Base-by-base conservation (phyloP, 64 coral and sea anemone genomes). In the Trachythela sp. region DNA sequence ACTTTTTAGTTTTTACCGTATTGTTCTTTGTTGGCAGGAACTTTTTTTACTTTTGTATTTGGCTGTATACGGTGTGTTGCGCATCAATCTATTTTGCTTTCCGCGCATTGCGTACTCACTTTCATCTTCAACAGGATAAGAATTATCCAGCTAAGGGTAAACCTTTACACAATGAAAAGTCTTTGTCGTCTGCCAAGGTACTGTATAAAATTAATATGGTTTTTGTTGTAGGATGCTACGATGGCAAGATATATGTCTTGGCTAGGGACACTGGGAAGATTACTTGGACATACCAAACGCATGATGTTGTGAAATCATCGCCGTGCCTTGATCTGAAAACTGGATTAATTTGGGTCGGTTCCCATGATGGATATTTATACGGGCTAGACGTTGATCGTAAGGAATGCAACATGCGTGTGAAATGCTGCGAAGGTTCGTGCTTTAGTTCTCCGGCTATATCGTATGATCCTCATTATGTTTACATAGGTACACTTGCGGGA, bases 201-300 rank as follows among this genome's bases (percentile, higher is more conserved):
- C 42, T 45, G 42, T 18, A 64, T 22, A 4, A 26, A 64, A 26
- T 64, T 8, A 20, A 64, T 18, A 20, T 64, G 24, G 8, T n/a
- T 20, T 43, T 40, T 85, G 26, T 4, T 85, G 0, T 42, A 99
- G 96, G 96, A 30, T 99, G 96, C 52, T 99, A 99, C 68, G 96
- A 99, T 85, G 96, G 96, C 34, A 94, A 99, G 83, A 84, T 98
- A 48, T 98, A 98, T 54, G 90, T 93, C 38, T 68, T 98, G 3
- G 85, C 90, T 22, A 90, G 90, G 54, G 36, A 37, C 42, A 88
- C 42, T 9, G 95, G 95, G 13, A 80, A 40, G 59, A 91, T 86
- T 39, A 20, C 32, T 11, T 99, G 96, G 96, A 89, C 86, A 40
- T 93, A 89, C 52, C 76, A 93, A 45, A 99, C 96, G 37, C 52